Conservation (phyloP, 2,888 invertebrate species). For the Drosophila yooni region DNA sequence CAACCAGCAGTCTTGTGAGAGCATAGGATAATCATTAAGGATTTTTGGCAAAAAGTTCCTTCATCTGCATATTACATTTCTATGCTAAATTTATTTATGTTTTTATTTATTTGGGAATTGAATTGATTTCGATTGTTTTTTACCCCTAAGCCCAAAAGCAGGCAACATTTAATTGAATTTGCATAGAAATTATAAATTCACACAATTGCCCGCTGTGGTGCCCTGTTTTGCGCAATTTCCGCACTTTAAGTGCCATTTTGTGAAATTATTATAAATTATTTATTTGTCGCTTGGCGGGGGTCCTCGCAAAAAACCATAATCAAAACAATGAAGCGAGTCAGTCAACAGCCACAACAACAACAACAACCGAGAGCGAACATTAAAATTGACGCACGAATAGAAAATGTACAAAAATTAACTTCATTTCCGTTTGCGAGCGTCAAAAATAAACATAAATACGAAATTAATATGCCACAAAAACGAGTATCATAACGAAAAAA, state of each 20-base stretch:
- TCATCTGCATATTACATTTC: slow-evolving; percentile 29
- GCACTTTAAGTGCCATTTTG: slow-evolving; percentile 69
- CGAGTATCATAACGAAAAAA: slow-evolving; percentile 25
- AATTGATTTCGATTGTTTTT: slow-evolving; percentile 28
- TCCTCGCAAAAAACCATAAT: slow-evolving; percentile 30
- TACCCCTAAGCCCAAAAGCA: slow-evolving; percentile 4
- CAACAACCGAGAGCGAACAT: slow-evolving; percentile 32
- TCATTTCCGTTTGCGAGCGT: slow-evolving; percentile 64
- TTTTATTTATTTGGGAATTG: slow-evolving; percentile 12
- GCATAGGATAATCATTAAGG: slow-evolving; percentile 13
- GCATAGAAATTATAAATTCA: slow-evolving; percentile 60
- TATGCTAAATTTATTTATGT: slow-evolving; percentile 12
- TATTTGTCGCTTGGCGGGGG: slow-evolving; percentile 44
- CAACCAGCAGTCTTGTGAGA: neutral
- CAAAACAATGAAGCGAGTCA: slow-evolving; percentile 43
- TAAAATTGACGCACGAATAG: slow-evolving; percentile 66
- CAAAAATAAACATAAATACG: slow-evolving; percentile 58
- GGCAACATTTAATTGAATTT: slow-evolving; percentile 61
- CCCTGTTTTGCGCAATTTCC: slow-evolving; percentile 62
- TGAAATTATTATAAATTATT: slow-evolving; percentile 72
- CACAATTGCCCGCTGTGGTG: slow-evolving; percentile 44
- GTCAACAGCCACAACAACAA: slow-evolving; percentile 28
- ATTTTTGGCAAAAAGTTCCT: slow-evolving; percentile 7
- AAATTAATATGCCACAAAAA: slow-evolving; percentile 57
- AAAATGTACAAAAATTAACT: slow-evolving; percentile 70